Percentiles rank a stretch among this genome's conserved stretches.
Conservation (phyloP, 2,113 vertebrate genomes). For the Galbula dea region DNA sequence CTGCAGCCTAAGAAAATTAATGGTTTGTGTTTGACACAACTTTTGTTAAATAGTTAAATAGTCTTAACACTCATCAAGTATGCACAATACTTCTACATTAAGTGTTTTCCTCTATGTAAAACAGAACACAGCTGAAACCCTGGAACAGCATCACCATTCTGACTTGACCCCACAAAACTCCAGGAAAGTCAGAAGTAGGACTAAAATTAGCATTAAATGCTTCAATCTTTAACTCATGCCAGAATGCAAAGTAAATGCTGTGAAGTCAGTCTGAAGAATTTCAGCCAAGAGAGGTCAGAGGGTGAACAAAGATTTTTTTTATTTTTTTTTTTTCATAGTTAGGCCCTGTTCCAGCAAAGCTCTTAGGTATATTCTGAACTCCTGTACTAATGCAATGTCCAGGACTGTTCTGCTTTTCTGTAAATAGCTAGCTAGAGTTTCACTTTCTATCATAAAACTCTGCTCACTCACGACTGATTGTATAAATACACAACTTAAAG, state of each 20-base stretch:
- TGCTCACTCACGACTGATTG: not conserved
- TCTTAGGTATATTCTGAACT: not conserved
- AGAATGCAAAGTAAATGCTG: not conserved
- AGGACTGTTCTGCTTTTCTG: not conserved
- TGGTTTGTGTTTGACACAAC: not conserved
- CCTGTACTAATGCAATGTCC: not conserved
- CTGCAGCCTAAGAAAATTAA: not conserved
- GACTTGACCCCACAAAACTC: not conserved
- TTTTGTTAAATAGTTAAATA: not conserved
- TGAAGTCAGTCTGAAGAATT: not conserved
- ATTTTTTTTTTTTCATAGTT: not conserved
- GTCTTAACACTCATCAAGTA: not conserved
- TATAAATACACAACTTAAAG: not conserved
- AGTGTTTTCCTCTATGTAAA: not conserved
- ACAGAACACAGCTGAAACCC: not conserved
- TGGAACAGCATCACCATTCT: not conserved
- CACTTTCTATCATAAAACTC: not conserved
- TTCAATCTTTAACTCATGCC: not conserved
- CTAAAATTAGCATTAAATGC: not conserved
- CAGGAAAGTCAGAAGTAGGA: not conserved
- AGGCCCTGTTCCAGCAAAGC: not conserved
- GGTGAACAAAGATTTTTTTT: not conserved
- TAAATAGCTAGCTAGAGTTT: not conserved
- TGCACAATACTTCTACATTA: not conserved
- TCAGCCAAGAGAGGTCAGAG: not conserved